A percentile compares a stretch with the other conserved stretches of the same genome.
phyloP scores from a whole-genome alignment of 2,888 invertebrate species.

The Tryphoninae sp. region DNA sequence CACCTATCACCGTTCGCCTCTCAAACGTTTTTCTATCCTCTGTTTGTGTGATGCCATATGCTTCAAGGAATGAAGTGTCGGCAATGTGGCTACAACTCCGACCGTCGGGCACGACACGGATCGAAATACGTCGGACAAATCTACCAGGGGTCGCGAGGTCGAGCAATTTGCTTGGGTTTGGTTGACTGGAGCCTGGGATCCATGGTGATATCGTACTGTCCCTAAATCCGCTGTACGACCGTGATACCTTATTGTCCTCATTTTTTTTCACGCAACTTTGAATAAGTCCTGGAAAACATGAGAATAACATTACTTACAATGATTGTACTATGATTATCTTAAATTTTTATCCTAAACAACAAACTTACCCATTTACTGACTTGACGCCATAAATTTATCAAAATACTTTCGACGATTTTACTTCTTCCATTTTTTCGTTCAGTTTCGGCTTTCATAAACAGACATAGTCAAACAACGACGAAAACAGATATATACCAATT shows the following conservation, averaged over 20 bases:
- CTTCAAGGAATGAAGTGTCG: conserved; percentile 73
- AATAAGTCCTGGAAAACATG: conserved; percentile 67
- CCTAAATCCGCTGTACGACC: conserved; percentile 40
- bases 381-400: conserved; percentile 43
- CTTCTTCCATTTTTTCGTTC: conserved; percentile 48
- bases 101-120: conserved; percentile 73
- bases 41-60: conserved; percentile 72
- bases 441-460: conserved; percentile 14
- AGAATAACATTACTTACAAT: neutral
- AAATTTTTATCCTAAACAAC: conserved; percentile 14
- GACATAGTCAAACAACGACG: conserved; percentile 25
- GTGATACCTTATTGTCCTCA: conserved; percentile 63
- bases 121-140: conserved; percentile 70
- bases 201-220: conserved; percentile 43
- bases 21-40: conserved; percentile 58
- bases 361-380: conserved; percentile 62
- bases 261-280: conserved; percentile 70
- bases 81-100: conserved; percentile 64
- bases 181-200: conserved; percentile 48
- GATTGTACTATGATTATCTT: neutral
- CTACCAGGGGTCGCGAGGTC: conserved; percentile 62
- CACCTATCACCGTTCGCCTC: conserved; percentile 62
- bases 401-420: conserved; percentile 29
- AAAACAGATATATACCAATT: conserved; percentile 12
- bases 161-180: conserved; percentile 57